Evolutionary conservation across 2,888 invertebrate species (phyloP), one percentile per base, ranked within the genome.

Genomic region (Leucophenga maculata): DNA sequence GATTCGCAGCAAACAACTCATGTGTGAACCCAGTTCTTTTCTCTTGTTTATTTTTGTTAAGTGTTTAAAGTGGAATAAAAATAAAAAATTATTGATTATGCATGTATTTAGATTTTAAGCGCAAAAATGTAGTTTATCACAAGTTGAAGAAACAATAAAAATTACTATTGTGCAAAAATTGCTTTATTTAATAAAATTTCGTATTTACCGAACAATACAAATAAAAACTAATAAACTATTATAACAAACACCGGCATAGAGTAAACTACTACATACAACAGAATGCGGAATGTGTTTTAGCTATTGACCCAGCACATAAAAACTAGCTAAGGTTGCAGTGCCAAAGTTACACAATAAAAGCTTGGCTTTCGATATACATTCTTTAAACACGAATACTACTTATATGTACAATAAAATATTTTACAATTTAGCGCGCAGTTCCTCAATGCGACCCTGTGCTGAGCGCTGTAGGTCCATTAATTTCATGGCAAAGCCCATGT

Each of bases 401-500:
- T 39, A 39, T 11, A 18, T 16, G 13, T 16, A 48, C 14, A 11
- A 52, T 16, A 52, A 52, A 55, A 55, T 22, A 26, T 6, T 75
- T 92, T 93, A 95, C 85, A 96, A 89, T 88, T 94, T 95, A 2
- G 95, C 91, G 68, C 94, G 91, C 68, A 95, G 90, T 22, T 91
- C 89, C 46, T 93, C 94, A 80, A 95, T 94, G 82, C 93, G 93
- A 52, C 91, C 91, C 3, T 93, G 91, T 0, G 95, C 94, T 6
- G 92, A 91, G 70, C 92, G 91, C 83, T 96, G 95, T 73, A 97
- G 88, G 75, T 96, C 95, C 20, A 94, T 93, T 70, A 99, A 89
- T 87, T 97, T 98, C 94, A 98, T 95, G 1, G 98, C 98, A 55
- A 98, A 89, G 0, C 96, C 97, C 94, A 98, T 97, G 87, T 98